Conservation (phyloP, 1,140 invertebrate species). For the Drosophila funebris region DNA sequence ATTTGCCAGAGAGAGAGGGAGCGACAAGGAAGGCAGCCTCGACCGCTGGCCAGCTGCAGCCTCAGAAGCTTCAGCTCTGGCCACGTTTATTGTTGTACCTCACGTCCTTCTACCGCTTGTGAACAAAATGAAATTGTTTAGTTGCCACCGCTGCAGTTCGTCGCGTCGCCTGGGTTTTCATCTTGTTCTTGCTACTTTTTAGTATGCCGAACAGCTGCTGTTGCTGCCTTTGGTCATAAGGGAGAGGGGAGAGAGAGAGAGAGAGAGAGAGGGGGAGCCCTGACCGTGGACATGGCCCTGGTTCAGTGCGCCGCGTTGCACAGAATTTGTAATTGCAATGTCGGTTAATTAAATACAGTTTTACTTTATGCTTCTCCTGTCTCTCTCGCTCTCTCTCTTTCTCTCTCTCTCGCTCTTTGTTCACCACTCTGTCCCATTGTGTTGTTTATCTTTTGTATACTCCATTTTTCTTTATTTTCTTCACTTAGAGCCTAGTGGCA, state of each 20-base stretch:
- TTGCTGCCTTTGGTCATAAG: constrained; percentile 22
- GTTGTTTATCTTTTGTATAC: constrained; percentile 71
- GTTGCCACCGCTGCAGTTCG: constrained; percentile 31
- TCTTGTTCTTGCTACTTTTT: constrained; percentile 64
- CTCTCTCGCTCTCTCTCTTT: neutral
- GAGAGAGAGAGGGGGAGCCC: neutral
- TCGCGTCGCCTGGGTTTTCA: constrained; percentile 55
- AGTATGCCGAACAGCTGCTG: constrained; percentile 73
- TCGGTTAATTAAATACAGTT: constrained; percentile 83
- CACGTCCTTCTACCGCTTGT: constrained; percentile 39
- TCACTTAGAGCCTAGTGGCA: constrained; percentile 69
- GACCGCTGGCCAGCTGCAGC: constrained; percentile 14
- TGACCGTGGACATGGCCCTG: constrained; percentile 22
- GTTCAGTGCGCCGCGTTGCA: constrained; percentile 66
- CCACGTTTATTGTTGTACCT: constrained; percentile 40
- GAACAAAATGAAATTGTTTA: constrained; percentile 80
- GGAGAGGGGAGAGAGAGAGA: too few relatives aligned
- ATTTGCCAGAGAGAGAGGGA: constrained; percentile 3
- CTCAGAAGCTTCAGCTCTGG: neutral
- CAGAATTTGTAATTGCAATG: constrained; percentile 83
- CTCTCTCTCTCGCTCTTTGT: neutral
- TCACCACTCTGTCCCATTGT: constrained; percentile 22
- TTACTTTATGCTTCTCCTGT: constrained; percentile 65
- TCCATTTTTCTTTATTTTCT: constrained; percentile 68
- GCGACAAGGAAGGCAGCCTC: constrained; percentile 22